Evolutionary conservation across 92 coral and sea anemone genomes (phyloP).

Genomic region (Epizoanthus illoricatus): DNA sequence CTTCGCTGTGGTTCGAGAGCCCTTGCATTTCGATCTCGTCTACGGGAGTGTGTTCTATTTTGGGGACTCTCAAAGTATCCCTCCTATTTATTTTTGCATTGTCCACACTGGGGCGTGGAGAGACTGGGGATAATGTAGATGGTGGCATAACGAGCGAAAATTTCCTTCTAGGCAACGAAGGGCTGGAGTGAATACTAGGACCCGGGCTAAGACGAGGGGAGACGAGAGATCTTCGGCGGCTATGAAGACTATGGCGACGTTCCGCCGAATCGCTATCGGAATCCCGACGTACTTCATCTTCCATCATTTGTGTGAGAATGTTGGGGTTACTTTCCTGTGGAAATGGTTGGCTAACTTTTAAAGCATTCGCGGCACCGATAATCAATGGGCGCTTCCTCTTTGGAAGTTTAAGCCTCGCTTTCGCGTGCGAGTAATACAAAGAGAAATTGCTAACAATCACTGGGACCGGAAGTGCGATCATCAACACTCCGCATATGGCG

Average conservation of each 20-base stretch:
- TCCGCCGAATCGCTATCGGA: slow-evolving; percentile 44
- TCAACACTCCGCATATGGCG: slow-evolving; percentile 92
- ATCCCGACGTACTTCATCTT: slow-evolving; percentile 28
- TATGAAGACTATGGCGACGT: not conserved
- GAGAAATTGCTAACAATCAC: slow-evolving; percentile 98
- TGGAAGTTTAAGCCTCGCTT: slow-evolving; percentile 86
- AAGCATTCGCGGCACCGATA: slow-evolving; percentile 94
- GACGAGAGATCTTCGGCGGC: slow-evolving; percentile 26
- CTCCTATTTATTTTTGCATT: not conserved
- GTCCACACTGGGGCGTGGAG: not conserved
- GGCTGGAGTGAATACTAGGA: not conserved
- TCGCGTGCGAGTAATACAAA: slow-evolving; percentile 96
- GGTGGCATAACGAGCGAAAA: not conserved
- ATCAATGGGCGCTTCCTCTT: slow-evolving; percentile 84
- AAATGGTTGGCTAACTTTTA: slow-evolving; percentile 87
- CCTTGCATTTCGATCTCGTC: slow-evolving; percentile 16
- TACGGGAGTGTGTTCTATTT: slow-evolving; percentile 11
- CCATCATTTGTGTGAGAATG: slow-evolving; percentile 54
- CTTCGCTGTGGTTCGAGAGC: not conserved
- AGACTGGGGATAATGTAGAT: not conserved
- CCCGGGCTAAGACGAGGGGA: slow-evolving; percentile 50
- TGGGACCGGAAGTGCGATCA: slow-evolving; percentile 95
- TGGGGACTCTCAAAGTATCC: slow-evolving; percentile 21
- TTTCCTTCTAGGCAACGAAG: slow-evolving; percentile 1
- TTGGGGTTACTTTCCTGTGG: slow-evolving; percentile 68